A percentile compares a stretch with the other conserved stretches of the same genome.
These are phyloP conservation scores for Eumacrocentrus americanus DNA, from an alignment of 2,888 invertebrate species.

Conservation along the genomic window DNA sequence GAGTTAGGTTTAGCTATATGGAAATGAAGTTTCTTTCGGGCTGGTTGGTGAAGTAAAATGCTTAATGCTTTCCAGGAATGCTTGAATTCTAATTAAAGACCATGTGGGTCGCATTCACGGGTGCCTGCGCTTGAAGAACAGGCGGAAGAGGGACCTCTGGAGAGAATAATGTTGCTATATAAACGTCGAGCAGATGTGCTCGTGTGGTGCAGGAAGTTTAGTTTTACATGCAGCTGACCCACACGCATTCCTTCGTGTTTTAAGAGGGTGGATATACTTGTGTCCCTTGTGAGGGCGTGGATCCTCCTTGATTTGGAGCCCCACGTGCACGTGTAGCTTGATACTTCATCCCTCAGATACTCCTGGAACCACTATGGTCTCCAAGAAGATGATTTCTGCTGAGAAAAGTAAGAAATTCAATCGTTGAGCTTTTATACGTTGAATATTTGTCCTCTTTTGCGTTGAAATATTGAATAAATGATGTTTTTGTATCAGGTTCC, in stretches of 20 bases:
- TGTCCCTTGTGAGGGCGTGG: conserved; percentile 3
- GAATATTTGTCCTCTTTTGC: too few relatives aligned
- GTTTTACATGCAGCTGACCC: conserved; percentile 52
- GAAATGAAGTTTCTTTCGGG: neutral
- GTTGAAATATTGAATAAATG: too few relatives aligned
- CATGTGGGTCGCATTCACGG: neutral
- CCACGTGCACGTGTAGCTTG: too few relatives aligned
- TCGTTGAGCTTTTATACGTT: too few relatives aligned
- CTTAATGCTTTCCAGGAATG: neutral
- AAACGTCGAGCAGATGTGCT: conserved; percentile 50
- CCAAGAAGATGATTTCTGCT: too few relatives aligned
- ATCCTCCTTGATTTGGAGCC: neutral
- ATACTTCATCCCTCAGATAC: too few relatives aligned
- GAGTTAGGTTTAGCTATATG: neutral
- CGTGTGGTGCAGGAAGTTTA: conserved; percentile 57
- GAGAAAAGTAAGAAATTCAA: too few relatives aligned
- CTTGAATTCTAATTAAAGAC: neutral
- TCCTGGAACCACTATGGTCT: too few relatives aligned
- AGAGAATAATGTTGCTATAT: conserved; percentile 10
- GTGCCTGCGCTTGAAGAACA: neutral
- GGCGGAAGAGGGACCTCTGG: conserved; percentile 3
- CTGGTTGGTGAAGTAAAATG: too few relatives aligned
- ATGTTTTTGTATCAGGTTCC: too few relatives aligned
- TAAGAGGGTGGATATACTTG: conserved; percentile 2
- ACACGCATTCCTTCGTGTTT: conserved; percentile 30